These are phyloP conservation scores for Metalampra italica DNA, from an alignment of 2,888 invertebrate genomes.

Conservation along the genomic window DNA sequence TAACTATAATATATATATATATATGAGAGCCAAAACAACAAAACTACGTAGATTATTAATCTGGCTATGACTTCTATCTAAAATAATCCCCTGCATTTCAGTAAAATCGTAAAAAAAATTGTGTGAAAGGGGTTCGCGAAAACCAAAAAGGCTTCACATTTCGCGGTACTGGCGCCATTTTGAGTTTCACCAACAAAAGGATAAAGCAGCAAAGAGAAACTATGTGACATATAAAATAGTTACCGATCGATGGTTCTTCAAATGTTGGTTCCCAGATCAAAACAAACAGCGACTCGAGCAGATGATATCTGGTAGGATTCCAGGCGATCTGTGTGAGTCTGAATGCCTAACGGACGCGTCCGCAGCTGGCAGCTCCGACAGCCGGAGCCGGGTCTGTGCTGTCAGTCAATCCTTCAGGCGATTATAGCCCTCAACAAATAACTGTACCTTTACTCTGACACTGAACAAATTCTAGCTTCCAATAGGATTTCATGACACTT, in stretches of 20 bases:
- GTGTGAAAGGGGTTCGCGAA: too few species aligned
- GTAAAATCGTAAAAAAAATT: too few species aligned
- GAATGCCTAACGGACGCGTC: slow-evolving; percentile 70
- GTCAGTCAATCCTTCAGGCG: slow-evolving; percentile 59
- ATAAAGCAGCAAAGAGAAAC: background rate
- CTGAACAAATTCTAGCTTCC: slow-evolving; percentile 40
- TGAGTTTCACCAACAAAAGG: too few species aligned
- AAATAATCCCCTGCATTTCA: too few species aligned
- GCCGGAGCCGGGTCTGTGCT: slow-evolving; percentile 41
- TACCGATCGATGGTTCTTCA: background rate
- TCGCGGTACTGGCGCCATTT: too few species aligned
- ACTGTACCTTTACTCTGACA: slow-evolving; percentile 43
- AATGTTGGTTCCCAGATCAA: slow-evolving; percentile 15
- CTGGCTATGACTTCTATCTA: too few species aligned
- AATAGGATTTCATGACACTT: background rate
- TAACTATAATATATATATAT: too few species aligned
- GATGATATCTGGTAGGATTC: slow-evolving; percentile 69
- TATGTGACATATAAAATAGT: background rate
- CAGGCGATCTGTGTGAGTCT: slow-evolving; percentile 53
- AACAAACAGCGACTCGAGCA: slow-evolving; percentile 33
- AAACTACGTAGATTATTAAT: too few species aligned
- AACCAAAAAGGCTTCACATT: too few species aligned
- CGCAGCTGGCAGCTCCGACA: slow-evolving; percentile 31
- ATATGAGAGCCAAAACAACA: too few species aligned
- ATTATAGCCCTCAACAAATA: slow-evolving; percentile 52